A percentile compares a stretch with the other conserved stretches of the same genome.
Evolutionary conservation across 2,797 vertebrate genomes (phyloP).

Genomic region (Nannoperca obscura): DNA sequence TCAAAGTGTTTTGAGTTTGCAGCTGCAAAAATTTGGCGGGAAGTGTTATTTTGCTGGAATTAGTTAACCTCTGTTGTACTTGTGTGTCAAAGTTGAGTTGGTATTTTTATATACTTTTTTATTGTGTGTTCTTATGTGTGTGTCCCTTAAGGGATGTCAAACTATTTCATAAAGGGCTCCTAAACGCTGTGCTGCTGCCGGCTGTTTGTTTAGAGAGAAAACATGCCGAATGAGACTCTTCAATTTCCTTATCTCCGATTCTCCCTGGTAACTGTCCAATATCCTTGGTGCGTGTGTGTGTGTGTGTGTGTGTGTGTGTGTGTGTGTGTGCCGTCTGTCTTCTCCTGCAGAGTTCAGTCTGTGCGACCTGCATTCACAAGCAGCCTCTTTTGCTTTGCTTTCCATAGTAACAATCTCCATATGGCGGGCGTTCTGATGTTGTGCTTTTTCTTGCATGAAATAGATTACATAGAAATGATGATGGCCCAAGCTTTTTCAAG

Average conservation of each 20-base stretch:
- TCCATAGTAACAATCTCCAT: conserved; percentile 78
- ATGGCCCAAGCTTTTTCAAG: conserved; percentile 35
- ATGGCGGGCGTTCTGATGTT: conserved; percentile 63
- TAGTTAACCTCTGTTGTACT: conserved; percentile 49
- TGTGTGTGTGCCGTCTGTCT: conserved; percentile 22
- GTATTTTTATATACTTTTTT: conserved; percentile 9
- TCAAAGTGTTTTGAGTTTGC: conserved; percentile 53
- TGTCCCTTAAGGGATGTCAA: conserved; percentile 56
- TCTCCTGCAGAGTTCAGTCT: conserved; percentile 61
- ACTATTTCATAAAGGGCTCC: conserved; percentile 73
- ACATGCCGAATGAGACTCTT: conserved; percentile 74
- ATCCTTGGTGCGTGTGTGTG: conserved; percentile 64
- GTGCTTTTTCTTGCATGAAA: conserved; percentile 69
- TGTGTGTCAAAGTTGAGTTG: conserved; percentile 33
- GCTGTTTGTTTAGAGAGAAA: conserved; percentile 80
- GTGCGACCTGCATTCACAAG: conserved; percentile 69
- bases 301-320: conserved; percentile 28
- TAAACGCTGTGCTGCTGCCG: conserved; percentile 57
- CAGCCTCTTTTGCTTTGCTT: conserved; percentile 70
- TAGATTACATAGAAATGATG: conserved; percentile 58
- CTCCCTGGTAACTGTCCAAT: conserved; percentile 79
- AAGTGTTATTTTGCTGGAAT: conserved; percentile 54
- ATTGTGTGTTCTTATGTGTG: background rate
- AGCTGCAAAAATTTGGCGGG: conserved; percentile 69
- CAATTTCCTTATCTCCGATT: conserved; percentile 85